Evolutionary conservation across 2,888 invertebrate species (phyloP).

Genomic region (Brachynemurus nebulosus): DNA sequence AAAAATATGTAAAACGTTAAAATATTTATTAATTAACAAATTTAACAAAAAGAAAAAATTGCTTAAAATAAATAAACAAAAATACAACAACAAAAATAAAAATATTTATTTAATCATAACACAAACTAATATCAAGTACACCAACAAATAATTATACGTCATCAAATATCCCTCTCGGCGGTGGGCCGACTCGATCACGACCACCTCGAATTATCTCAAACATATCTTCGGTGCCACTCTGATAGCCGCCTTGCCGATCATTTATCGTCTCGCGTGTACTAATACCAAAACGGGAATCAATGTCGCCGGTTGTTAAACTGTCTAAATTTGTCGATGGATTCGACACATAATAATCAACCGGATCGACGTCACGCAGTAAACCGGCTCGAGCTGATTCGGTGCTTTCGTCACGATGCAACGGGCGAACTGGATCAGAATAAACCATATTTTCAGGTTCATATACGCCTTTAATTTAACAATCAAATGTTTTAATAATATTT

Average conservation of each 20-base stretch:
- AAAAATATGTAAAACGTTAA: no score
- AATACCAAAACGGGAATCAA: constrained; percentile 50
- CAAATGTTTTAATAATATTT: no score
- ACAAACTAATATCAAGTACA: constrained; percentile 9
- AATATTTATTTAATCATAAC: constrained; percentile 5
- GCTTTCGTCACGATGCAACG: constrained; percentile 37
- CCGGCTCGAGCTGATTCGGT: constrained; percentile 65
- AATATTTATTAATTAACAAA: no score
- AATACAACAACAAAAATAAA: constrained; percentile 2
- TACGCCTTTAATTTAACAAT: constrained; percentile 1
- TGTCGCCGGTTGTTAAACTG: constrained; percentile 29
- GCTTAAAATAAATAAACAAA: not conserved
- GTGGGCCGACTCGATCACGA: constrained; percentile 43
- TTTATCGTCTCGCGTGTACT: constrained; percentile 40
- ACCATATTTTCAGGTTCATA: constrained; percentile 1
- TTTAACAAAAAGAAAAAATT: no score
- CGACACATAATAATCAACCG: constrained; percentile 50
- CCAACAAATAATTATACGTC: constrained; percentile 45
- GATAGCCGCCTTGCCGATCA: constrained; percentile 25
- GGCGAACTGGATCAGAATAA: constrained; percentile 30
- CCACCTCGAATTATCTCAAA: constrained; percentile 23
- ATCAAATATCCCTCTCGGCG: constrained; percentile 69
- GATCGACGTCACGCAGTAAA: constrained; percentile 62
- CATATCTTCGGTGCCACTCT: constrained; percentile 24
- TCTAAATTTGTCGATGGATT: constrained; percentile 25